A percentile compares a stretch with the other conserved stretches of the same genome.
phyloP scores from a whole-genome alignment of 2,888 invertebrate genomes.

The Ferrisia virgata region DNA sequence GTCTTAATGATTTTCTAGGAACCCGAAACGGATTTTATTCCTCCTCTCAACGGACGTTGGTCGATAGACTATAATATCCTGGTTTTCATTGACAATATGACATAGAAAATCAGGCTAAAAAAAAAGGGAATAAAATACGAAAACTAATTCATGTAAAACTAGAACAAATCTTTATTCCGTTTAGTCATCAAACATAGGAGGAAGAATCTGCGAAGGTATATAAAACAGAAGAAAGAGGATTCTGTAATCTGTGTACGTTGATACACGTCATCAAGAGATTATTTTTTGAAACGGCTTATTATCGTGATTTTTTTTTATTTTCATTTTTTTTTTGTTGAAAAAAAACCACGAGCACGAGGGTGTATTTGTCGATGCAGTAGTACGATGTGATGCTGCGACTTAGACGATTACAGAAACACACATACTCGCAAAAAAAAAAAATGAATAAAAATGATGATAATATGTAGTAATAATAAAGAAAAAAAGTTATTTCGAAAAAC shows the following conservation, averaged over 20 bases:
- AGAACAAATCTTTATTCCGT: neutral
- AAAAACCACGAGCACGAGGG: no score
- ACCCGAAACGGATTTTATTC: no score
- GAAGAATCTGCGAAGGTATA: no score
- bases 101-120: no score
- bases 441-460: no score
- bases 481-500: neutral
- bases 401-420: neutral
- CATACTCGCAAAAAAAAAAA: neutral
- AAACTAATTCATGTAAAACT: neutral
- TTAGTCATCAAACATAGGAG: neutral
- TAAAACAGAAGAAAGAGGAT: neutral
- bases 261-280: neutral
- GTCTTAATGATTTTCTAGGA: no score
- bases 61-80: no score
- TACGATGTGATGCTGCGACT: neutral
- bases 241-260: neutral
- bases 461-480: neutral
- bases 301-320: neutral
- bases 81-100: no score
- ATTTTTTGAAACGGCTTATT: neutral
- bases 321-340: no score
- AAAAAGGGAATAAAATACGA: neutral
- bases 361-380: no score
- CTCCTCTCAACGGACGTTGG: no score